Evolutionary conservation across 1,140 invertebrate species (phyloP).

Genomic region (Theocolax elegans): DNA sequence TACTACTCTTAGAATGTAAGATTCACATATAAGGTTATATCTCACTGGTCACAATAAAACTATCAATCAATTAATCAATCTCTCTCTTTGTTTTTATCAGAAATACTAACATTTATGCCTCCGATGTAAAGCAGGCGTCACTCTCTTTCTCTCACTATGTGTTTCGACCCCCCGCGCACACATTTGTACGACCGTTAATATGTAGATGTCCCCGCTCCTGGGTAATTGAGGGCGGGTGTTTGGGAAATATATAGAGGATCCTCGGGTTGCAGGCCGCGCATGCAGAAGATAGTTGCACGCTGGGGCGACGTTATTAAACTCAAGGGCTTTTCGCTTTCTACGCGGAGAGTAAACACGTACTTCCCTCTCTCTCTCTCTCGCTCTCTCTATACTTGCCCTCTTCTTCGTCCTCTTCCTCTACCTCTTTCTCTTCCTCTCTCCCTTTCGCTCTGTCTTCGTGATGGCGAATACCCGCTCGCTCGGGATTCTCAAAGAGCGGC

Average conservation of each 20-base stretch:
- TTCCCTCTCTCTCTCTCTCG: constrained; percentile 20
- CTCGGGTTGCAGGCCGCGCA: constrained; percentile 2
- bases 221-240: no score
- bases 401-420: neutral
- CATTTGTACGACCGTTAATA: constrained; percentile 23
- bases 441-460: constrained; percentile 17
- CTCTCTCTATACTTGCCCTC: constrained; percentile 24
- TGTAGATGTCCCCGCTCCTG: constrained; percentile 3
- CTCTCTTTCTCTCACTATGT: constrained; percentile 1
- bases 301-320: constrained; percentile 60
- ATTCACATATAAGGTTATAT: no score
- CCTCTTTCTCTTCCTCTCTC: constrained; percentile 9
- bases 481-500: constrained; percentile 46
- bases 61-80: no score
- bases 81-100: constrained; percentile 23
- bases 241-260: constrained; percentile 9
- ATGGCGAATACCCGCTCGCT: constrained; percentile 43
- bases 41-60: no score
- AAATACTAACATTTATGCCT: constrained; percentile 57
- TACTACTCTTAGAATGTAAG: no score
- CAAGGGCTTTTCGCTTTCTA: constrained; percentile 57
- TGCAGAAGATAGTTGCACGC: constrained; percentile 38
- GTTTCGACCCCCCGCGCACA: neutral
- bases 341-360: constrained; percentile 53
- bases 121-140: constrained; percentile 23